A percentile compares a stretch with the other conserved stretches of the same genome.
These are phyloP conservation scores for Ectemnius cavifrons DNA, from an alignment of 2,888 invertebrate species.

Conservation along the genomic window DNA sequence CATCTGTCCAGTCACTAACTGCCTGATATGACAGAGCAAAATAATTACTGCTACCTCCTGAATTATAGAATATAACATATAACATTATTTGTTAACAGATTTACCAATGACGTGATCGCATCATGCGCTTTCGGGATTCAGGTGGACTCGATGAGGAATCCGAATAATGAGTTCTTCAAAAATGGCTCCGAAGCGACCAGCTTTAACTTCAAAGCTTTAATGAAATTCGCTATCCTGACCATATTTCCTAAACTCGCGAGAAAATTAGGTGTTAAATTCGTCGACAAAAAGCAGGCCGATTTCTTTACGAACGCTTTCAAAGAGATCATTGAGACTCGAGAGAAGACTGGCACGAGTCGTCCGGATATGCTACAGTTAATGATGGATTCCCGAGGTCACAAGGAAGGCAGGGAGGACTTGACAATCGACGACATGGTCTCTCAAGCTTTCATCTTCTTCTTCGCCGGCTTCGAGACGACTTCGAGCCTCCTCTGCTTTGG, in stretches of 20 bases:
- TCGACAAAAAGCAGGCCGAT: constrained; percentile 11
- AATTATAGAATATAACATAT: too few species aligned
- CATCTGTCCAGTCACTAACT: too few species aligned
- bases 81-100: constrained; percentile 29
- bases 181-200: constrained; percentile 52
- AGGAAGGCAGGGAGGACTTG: constrained; percentile 38
- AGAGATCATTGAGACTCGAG: constrained; percentile 53
- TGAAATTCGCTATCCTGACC: neutral
- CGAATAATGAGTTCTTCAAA: constrained; percentile 65
- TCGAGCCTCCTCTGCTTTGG: constrained; percentile 62
- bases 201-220: constrained; percentile 27
- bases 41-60: too few species aligned
- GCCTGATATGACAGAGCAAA: too few species aligned
- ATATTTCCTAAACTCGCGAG: constrained; percentile 36
- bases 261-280: constrained; percentile 45
- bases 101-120: constrained; percentile 68
- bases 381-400: constrained; percentile 75
- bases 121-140: constrained; percentile 67
- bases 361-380: constrained; percentile 81
- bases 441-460: constrained; percentile 74
- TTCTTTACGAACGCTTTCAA: constrained; percentile 58
- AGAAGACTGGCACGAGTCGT: constrained; percentile 66
- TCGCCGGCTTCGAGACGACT: constrained; percentile 68
- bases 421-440: constrained; percentile 76
- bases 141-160: constrained; percentile 66